Evolutionary conservation across 1,140 invertebrate genomes (phyloP).

Genomic region (Galendromus occidentalis): DNA sequence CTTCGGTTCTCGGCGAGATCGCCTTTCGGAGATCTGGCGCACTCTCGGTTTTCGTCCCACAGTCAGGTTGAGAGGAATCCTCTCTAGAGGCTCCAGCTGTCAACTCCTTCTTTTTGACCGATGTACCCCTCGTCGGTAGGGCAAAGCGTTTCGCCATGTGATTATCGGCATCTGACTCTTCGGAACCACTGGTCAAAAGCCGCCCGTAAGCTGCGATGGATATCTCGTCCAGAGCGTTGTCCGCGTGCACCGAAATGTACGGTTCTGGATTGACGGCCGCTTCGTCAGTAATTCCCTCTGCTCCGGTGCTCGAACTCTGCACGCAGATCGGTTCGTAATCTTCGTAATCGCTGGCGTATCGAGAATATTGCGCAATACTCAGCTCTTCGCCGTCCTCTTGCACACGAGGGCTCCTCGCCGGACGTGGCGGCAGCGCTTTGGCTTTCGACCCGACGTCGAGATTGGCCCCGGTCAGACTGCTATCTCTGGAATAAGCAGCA

Average conservation of each 20-base stretch:
- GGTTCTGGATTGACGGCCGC: neutral
- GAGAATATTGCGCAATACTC: neutral
- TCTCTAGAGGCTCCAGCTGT: neutral
- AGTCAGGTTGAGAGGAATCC: neutral
- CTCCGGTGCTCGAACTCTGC: neutral
- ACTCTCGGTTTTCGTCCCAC: too few relatives aligned
- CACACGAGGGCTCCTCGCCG: neutral
- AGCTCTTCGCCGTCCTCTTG: neutral
- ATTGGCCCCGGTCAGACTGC: neutral
- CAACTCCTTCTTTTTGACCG: neutral
- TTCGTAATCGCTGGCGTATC: neutral
- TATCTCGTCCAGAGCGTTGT: slow-evolving; percentile 3
- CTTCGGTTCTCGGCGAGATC: too few relatives aligned
- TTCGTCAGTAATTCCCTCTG: neutral
- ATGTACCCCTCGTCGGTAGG: neutral
- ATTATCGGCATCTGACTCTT: neutral
- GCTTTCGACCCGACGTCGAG: neutral
- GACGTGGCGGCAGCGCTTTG: neutral
- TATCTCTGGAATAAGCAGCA: neutral
- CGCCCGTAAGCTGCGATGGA: neutral
- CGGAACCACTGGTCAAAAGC: neutral
- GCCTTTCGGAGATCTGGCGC: too few relatives aligned
- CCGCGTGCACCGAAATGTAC: neutral
- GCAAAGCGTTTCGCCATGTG: neutral
- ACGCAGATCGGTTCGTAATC: neutral